These are phyloP conservation scores for Muntiacus muntjak DNA, from an alignment of 2,113 vertebrate species.

Conservation along the genomic window DNA sequence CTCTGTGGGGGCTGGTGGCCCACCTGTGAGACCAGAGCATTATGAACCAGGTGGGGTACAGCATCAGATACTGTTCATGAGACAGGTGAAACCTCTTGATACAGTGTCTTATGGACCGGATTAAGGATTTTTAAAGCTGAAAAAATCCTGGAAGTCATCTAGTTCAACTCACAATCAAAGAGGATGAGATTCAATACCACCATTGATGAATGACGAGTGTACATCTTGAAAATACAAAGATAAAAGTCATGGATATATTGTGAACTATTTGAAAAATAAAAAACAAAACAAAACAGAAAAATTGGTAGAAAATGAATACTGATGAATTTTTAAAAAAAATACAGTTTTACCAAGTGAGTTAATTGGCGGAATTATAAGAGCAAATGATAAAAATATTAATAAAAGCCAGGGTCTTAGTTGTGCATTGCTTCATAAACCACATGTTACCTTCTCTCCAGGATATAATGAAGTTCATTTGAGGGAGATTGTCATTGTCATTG, in stretches of 20 bases:
- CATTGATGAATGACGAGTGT: not conserved
- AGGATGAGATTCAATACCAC: not conserved
- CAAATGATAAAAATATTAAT: not conserved
- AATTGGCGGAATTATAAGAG: not conserved
- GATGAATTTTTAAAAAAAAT: not conserved
- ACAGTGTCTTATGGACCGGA: too few relatives aligned
- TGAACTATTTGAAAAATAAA: not conserved
- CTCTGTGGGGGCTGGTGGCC: not conserved
- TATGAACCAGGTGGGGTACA: accelerated
- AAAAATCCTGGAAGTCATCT: not conserved
- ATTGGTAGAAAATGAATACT: not conserved
- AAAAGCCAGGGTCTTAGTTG: not conserved
- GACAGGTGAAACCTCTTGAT: not conserved
- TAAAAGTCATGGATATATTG: not conserved
- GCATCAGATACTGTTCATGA: not conserved
- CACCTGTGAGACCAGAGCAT: not conserved
- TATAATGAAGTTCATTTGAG: not conserved
- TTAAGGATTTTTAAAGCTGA: not conserved
- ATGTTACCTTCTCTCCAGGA: not conserved
- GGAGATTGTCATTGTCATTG: not conserved
- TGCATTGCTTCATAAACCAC: not conserved
- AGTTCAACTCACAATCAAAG: not conserved
- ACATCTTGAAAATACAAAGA: not conserved
- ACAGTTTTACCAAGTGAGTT: not conserved
- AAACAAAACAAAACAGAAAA: not conserved